phyloP scores from a whole-genome alignment of 2,888 invertebrate genomes.

The Campoplex capitator region DNA sequence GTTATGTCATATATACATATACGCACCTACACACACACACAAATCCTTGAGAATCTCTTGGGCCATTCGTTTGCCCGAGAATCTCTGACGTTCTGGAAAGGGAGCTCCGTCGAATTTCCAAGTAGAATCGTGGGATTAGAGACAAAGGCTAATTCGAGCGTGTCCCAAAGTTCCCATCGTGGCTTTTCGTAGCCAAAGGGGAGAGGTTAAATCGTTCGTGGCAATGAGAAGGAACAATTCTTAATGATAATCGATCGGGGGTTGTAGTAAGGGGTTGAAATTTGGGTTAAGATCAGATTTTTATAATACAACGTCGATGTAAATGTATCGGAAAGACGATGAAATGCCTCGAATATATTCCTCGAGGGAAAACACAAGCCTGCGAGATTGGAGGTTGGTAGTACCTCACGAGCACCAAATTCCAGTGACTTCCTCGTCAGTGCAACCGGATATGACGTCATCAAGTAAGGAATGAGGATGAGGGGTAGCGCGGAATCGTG shows the following conservation, averaged over 20 bases:
- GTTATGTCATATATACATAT: conserved; percentile 4
- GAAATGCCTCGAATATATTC: conserved; percentile 11
- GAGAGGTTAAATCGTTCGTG: conserved; percentile 62
- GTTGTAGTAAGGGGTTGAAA: conserved; percentile 9
- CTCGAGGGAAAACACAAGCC: neutral
- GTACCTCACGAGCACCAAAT: conserved; percentile 61
- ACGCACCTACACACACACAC: neutral
- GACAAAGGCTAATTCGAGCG: conserved; percentile 67
- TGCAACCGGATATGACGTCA: conserved; percentile 80
- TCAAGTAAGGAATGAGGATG: conserved; percentile 67
- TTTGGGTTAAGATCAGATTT: neutral
- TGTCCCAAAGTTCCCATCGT: conserved; percentile 60
- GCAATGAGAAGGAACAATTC: conserved; percentile 35
- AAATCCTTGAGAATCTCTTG: conserved; percentile 46
- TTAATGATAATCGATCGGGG: conserved; percentile 29
- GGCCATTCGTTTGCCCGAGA: conserved; percentile 54
- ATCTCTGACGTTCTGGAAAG: conserved; percentile 36
- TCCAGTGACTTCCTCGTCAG: conserved; percentile 73
- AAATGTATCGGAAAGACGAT: neutral
- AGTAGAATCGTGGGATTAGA: conserved; percentile 62
- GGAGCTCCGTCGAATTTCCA: conserved; percentile 40
- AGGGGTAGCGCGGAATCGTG: conserved; percentile 22
- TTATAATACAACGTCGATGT: neutral
- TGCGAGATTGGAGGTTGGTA: neutral
- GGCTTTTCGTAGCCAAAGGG: conserved; percentile 55